Evolutionary conservation across 2,797 vertebrate genomes (phyloP).

Genomic region (Tenualosa thibaudeaui): DNA sequence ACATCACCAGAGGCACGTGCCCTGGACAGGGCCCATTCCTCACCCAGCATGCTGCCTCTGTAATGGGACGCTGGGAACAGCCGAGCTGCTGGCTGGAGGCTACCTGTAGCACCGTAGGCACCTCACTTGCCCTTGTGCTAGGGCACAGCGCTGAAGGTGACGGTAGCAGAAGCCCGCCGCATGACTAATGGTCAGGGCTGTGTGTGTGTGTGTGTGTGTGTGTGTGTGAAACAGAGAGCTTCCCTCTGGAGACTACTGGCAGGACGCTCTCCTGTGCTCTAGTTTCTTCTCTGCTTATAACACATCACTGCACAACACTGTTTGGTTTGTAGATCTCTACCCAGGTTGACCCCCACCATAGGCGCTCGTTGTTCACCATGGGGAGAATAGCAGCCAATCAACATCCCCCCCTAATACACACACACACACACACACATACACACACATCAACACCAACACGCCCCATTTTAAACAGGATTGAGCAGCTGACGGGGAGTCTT

Average conservation of each 20-base stretch:
- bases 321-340: neutral
- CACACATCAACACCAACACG: neutral
- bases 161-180: constrained; percentile 1
- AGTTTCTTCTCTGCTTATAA: neutral
- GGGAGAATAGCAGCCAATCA: neutral
- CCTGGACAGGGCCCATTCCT: constrained; percentile 5
- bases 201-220: neutral
- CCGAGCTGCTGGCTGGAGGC: constrained; percentile 6
- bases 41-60: neutral
- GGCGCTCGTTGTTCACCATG: too few relatives aligned
- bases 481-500: constrained; percentile 52
- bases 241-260: neutral
- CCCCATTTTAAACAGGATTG: constrained; percentile 44
- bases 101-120: constrained; percentile 6
- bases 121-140: constrained; percentile 38
- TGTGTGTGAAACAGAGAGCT: constrained; percentile 15
- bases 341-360: neutral
- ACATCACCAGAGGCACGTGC: neutral
- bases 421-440: neutral
- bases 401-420: neutral
- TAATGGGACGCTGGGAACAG: constrained; percentile 14
- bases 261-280: neutral
- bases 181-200: constrained; percentile 20
- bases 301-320: neutral
- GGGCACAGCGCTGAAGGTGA: constrained; percentile 32